Conservation (phyloP, 2,797 vertebrate species). For the Hirundo rustica region DNA sequence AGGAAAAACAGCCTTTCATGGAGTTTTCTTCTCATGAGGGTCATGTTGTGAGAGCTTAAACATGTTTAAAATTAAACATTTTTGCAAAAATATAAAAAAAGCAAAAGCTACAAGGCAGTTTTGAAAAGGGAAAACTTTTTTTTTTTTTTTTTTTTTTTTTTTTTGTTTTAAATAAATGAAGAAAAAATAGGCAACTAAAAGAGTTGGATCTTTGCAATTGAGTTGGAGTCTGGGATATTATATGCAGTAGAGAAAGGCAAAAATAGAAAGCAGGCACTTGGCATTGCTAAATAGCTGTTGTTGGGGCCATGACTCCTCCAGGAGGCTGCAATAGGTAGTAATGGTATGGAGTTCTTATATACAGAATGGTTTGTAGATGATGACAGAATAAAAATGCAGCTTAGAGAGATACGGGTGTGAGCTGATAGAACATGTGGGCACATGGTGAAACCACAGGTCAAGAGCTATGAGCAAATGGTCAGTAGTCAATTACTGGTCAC, state of each 20-base stretch:
- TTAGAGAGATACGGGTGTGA: not conserved
- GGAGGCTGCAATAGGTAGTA: not conserved
- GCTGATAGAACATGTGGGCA: not conserved
- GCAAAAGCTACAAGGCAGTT: not conserved
- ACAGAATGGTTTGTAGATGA: not conserved
- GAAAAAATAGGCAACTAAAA: too few relatives aligned
- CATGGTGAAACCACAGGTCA: not conserved
- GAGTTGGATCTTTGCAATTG: not conserved
- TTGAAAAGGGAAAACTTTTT: not conserved
- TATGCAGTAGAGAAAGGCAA: not conserved
- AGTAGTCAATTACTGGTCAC: not conserved
- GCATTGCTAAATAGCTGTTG: not conserved
- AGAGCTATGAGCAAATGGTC: not conserved
- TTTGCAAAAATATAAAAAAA: not conserved
- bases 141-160: too few relatives aligned
- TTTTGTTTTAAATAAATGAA: too few relatives aligned
- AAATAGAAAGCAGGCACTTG: not conserved
- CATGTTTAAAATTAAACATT: not conserved
- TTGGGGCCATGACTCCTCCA: accelerated
- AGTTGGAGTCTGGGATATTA: accelerated
- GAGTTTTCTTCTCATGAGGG: not conserved
- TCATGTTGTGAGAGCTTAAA: accelerated
- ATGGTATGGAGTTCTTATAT: not conserved
- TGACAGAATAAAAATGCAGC: not conserved
- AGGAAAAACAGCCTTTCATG: not conserved